Conservation (phyloP, 2,113 vertebrate species). For the Globicephala melas region DNA sequence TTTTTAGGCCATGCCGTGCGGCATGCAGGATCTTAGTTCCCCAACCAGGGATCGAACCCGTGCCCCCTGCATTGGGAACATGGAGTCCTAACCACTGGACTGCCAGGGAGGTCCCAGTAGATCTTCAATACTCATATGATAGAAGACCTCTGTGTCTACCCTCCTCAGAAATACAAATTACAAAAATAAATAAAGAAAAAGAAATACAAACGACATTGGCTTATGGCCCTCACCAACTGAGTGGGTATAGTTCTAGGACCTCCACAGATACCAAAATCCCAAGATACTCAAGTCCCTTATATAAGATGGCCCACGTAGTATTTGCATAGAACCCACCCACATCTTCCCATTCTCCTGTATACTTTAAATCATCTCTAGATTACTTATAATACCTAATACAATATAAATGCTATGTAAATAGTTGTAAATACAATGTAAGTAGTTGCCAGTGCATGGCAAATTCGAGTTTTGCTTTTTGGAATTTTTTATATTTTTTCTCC, state of each 20-base stretch:
- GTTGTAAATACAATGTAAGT: neutral
- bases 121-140: neutral
- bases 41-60: neutral
- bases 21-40: neutral
- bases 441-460: neutral
- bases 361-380: neutral
- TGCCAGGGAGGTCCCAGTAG: neutral
- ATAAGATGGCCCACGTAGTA: neutral
- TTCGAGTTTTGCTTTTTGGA: neutral
- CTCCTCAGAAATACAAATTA: neutral
- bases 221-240: neutral
- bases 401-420: neutral
- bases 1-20: too few relatives aligned
- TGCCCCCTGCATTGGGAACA: neutral
- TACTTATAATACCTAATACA: neutral
- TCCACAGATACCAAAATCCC: neutral
- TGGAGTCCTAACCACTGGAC: neutral
- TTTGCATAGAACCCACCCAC: neutral
- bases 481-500: neutral
- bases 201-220: neutral
- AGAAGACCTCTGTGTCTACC: neutral
- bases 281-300: neutral
- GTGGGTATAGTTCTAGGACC: neutral
- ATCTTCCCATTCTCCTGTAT: neutral
- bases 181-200: neutral